A percentile compares a stretch with the other conserved stretches of the same genome.
Evolutionary conservation across 2,888 invertebrate genomes (phyloP).

Genomic region (Amphimallon solstitiale): DNA sequence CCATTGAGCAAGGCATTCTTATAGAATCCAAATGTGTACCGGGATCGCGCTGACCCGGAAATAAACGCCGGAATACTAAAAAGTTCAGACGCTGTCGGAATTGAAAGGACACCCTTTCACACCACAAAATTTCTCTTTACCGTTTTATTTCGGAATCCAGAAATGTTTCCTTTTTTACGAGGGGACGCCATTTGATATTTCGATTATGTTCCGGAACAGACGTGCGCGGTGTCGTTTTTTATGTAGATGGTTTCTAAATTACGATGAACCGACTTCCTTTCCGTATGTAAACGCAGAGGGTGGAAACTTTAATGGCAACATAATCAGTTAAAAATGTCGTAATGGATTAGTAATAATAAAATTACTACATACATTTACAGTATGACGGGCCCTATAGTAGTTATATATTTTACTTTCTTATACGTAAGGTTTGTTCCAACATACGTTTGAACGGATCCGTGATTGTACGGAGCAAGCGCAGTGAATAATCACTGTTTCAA

Average conservation of each 20-base stretch:
- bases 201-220: constrained; percentile 6
- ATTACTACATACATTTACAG: too few relatives aligned
- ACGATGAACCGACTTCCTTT: not conserved
- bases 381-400: too few relatives aligned
- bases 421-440: too few relatives aligned
- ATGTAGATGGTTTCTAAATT: not conserved
- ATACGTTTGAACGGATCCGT: too few relatives aligned
- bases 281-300: too few relatives aligned
- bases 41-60: constrained; percentile 53
- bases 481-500: too few relatives aligned
- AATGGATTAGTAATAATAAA: too few relatives aligned
- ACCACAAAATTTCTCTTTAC: not conserved
- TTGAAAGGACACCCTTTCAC: constrained; percentile 2
- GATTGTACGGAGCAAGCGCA: too few relatives aligned
- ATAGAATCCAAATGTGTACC: constrained; percentile 41
- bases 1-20: constrained; percentile 46
- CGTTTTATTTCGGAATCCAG: not conserved
- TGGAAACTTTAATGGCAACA: too few relatives aligned
- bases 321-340: too few relatives aligned
- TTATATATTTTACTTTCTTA: too few relatives aligned
- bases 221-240: not conserved
- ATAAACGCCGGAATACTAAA: constrained; percentile 51
- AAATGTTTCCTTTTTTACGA: constrained; percentile 13
- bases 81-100: constrained; percentile 38
- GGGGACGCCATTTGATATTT: constrained; percentile 2